phyloP scores from a whole-genome alignment of 2,888 invertebrate genomes.

The Imbricaverruca yamaguchii region DNA sequence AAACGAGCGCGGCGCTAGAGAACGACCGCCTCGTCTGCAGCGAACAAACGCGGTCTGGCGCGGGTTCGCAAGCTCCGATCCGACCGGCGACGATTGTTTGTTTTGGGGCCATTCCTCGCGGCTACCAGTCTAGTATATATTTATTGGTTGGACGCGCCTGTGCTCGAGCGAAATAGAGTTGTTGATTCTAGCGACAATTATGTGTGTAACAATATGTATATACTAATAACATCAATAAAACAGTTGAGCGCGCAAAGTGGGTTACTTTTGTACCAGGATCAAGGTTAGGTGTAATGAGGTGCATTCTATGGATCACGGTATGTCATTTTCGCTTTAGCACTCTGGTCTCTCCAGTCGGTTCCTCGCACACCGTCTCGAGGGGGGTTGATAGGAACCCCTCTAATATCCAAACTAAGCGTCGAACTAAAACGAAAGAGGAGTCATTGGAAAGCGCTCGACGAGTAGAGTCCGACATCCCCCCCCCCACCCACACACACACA shows the following conservation, averaged over 20 bases:
- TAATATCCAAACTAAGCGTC: too few relatives aligned
- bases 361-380: too few relatives aligned
- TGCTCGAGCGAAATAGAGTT: background rate
- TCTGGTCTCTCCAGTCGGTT: too few relatives aligned
- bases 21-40: background rate
- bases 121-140: conserved; percentile 7
- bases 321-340: too few relatives aligned
- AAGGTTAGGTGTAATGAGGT: too few relatives aligned
- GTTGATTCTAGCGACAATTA: conserved; percentile 18
- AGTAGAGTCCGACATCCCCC: too few relatives aligned
- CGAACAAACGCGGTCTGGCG: background rate
- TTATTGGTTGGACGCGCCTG: conserved; percentile 8
- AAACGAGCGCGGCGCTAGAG: background rate
- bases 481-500: too few relatives aligned
- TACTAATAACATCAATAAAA: conserved; percentile 21
- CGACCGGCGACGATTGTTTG: background rate
- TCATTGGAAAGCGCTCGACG: too few relatives aligned
- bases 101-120: background rate
- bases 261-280: too few relatives aligned
- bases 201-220: conserved; percentile 21
- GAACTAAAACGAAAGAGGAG: too few relatives aligned
- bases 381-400: too few relatives aligned
- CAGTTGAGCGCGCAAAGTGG: conserved; percentile 3
- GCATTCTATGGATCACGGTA: too few relatives aligned
- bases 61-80: background rate